A percentile compares a stretch with the other conserved stretches of the same genome.
These are phyloP conservation scores for Pyralis farinalis DNA, from an alignment of 2,888 invertebrate species.

Conservation along the genomic window DNA sequence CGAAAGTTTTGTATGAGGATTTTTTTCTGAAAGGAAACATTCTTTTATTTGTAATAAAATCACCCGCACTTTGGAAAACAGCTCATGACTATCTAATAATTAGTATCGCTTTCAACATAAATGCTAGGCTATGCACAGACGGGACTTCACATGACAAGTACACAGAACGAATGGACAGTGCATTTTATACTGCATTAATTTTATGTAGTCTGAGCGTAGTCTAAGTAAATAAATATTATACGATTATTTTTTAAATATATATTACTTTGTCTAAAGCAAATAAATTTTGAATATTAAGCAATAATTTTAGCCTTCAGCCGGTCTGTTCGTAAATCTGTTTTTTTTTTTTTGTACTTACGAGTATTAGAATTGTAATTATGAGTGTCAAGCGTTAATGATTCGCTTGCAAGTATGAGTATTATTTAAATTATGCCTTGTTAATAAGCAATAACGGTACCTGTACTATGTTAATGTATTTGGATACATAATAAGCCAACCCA, in stretches of 20 bases:
- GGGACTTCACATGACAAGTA: not conserved
- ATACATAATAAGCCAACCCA: too few relatives aligned
- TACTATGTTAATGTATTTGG: too few relatives aligned
- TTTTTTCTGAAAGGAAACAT: too few relatives aligned
- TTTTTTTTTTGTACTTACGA: not conserved
- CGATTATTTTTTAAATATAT: slow-evolving; percentile 15
- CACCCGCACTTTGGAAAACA: too few relatives aligned
- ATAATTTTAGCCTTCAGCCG: slow-evolving; percentile 67
- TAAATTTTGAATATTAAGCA: slow-evolving; percentile 49
- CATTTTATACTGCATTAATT: slow-evolving; percentile 3
- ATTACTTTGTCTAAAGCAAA: slow-evolving; percentile 29
- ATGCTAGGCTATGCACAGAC: slow-evolving; percentile 1
- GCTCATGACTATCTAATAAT: too few relatives aligned
- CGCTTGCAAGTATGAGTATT: too few relatives aligned
- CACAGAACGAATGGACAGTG: too few relatives aligned
- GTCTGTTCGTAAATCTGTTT: slow-evolving; percentile 33
- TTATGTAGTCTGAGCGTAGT: slow-evolving; percentile 12
- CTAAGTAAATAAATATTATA: slow-evolving; percentile 11
- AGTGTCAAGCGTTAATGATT: not conserved
- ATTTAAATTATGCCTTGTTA: too few relatives aligned
- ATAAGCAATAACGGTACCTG: too few relatives aligned
- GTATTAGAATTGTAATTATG: not conserved
- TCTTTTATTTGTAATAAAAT: too few relatives aligned
- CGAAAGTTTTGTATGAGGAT: too few relatives aligned
- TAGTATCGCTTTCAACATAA: slow-evolving; percentile 2